phyloP scores from a whole-genome alignment of 2,113 vertebrate species.

The Egretta garzetta region DNA sequence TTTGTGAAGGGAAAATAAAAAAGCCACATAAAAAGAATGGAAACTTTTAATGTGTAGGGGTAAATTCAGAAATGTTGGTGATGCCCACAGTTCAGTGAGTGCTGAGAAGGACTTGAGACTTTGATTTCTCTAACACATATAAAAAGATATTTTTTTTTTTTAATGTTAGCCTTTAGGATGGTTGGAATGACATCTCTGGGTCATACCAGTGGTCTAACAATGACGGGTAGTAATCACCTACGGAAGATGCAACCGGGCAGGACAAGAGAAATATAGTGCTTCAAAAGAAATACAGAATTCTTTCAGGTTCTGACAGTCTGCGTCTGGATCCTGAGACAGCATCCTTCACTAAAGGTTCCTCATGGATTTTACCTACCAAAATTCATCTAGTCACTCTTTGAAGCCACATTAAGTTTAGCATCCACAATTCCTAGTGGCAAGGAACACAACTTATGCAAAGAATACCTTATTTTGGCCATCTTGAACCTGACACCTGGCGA shows the following conservation, averaged over 20 bases:
- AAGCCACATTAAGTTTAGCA: neutral
- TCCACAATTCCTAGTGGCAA: neutral
- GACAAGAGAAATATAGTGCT: neutral
- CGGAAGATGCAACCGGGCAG: neutral
- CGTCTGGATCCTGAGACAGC: neutral
- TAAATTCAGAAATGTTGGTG: neutral
- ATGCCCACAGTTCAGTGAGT: neutral
- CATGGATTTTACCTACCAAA: neutral
- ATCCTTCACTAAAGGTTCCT: neutral
- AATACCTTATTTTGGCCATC: neutral
- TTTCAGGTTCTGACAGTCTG: neutral
- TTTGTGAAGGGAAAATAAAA: neutral
- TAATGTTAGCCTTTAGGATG: neutral
- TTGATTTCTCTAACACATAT: neutral
- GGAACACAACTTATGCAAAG: neutral
- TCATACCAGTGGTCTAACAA: neutral
- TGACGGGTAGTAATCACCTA: neutral
- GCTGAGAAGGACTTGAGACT: neutral
- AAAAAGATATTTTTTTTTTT: neutral
- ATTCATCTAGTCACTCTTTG: neutral
- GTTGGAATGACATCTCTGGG: neutral
- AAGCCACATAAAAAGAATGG: neutral
- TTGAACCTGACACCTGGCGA: neutral
- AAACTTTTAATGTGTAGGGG: neutral
- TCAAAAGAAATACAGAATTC: neutral